These are phyloP conservation scores for Drosophila mulleri DNA, from an alignment of 2,888 invertebrate genomes.

Conservation along the genomic window DNA sequence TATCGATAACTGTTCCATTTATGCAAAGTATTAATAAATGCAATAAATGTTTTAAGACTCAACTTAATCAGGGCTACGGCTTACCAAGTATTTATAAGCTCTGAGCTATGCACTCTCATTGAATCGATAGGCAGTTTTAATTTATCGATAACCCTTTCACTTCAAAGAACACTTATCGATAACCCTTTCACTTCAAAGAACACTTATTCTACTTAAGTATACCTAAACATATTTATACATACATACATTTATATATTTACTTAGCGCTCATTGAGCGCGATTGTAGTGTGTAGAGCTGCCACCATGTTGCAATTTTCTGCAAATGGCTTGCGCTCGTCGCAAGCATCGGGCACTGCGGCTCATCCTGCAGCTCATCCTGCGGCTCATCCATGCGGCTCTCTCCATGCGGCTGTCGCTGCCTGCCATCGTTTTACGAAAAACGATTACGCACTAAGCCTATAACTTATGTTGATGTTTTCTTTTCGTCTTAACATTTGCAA, in stretches of 20 bases:
- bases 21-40: background rate
- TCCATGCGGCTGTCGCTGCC: constrained; percentile 29
- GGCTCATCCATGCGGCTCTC: constrained; percentile 6
- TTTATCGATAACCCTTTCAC: constrained; percentile 11
- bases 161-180: background rate
- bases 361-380: background rate
- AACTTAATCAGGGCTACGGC: no score
- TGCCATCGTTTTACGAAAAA: constrained; percentile 73
- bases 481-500: constrained; percentile 82
- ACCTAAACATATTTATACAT: no score
- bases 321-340: constrained; percentile 23
- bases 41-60: no score
- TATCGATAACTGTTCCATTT: background rate
- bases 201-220: no score
- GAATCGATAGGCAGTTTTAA: background rate
- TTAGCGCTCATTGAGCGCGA: background rate
- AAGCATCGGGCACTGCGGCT: constrained; percentile 13
- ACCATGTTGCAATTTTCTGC: constrained; percentile 4
- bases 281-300: constrained; percentile 13
- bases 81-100: no score
- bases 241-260: no score
- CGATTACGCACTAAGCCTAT: constrained; percentile 81
- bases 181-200: background rate
- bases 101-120: no score
- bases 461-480: constrained; percentile 82